A percentile compares a stretch with the other conserved stretches of the same genome.
Evolutionary conservation across 2,113 vertebrate genomes (phyloP).

Genomic region (Malurus melanocephalus): DNA sequence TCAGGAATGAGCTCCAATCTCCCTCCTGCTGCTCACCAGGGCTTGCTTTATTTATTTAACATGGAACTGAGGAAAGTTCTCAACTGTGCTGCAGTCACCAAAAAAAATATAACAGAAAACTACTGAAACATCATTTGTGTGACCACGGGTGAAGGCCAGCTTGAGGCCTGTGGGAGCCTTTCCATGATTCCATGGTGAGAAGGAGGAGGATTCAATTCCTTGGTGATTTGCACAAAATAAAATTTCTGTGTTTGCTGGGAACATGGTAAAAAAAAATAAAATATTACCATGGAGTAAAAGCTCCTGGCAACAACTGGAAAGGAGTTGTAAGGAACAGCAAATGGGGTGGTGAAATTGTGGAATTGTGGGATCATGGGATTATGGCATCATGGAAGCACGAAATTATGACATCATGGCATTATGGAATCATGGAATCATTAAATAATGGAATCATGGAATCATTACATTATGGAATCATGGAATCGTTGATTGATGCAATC

Average conservation of each 20-base stretch:
- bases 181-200: fast-evolving
- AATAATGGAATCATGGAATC: too few relatives aligned
- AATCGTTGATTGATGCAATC: too few relatives aligned
- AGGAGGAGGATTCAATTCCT: neutral
- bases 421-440: too few relatives aligned
- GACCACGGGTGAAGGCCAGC: fast-evolving
- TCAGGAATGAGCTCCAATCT: neutral
- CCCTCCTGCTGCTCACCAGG: neutral
- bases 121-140: neutral
- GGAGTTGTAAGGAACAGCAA: neutral
- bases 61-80: neutral
- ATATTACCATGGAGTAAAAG: neutral
- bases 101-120: neutral
- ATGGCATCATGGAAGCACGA: neutral
- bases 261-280: fast-evolving
- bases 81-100: neutral
- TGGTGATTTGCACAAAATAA: neutral
- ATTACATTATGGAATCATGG: too few relatives aligned
- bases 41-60: neutral
- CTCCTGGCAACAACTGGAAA: neutral
- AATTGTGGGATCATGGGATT: neutral
- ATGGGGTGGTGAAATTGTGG: too few relatives aligned
- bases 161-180: neutral
- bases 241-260: neutral
- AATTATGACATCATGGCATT: too few relatives aligned